A percentile compares a stretch with the other conserved stretches of the same genome.
These are phyloP conservation scores for Meloidogyne floridensis DNA, from an alignment of 1,140 invertebrate species.

Conservation along the genomic window DNA sequence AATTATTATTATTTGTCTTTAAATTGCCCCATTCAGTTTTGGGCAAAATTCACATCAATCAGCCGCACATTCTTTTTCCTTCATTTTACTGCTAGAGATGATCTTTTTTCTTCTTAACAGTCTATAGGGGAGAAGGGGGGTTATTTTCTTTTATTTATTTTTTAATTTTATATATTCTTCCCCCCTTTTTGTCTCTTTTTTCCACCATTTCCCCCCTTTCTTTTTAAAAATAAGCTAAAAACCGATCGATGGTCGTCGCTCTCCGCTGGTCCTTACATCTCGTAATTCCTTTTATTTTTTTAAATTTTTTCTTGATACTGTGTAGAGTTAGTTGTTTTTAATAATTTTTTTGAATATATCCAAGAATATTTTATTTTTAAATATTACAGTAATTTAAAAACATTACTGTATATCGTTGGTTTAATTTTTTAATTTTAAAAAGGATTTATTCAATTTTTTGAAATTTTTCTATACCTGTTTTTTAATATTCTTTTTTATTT, in stretches of 20 bases:
- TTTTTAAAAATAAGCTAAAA: not conserved
- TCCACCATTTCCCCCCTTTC: not conserved
- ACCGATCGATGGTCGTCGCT: constrained; percentile 7
- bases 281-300: not conserved
- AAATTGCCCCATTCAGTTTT: not conserved
- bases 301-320: not conserved
- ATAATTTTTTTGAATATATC: not conserved
- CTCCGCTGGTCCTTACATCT: not conserved
- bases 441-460: no score
- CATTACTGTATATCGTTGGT: no score
- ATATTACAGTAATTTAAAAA: not conserved
- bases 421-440: no score
- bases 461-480: no score
- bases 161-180: not conserved
- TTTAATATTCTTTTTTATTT: no score
- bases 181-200: not conserved
- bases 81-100: not conserved
- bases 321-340: not conserved
- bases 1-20: no score
- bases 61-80: not conserved
- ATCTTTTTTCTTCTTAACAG: not conserved
- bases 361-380: not conserved
- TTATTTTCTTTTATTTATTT: not conserved
- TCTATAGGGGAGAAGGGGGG: not conserved
- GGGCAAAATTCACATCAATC: constrained; percentile 8